A percentile compares a stretch with the other conserved stretches of the same genome.
Evolutionary conservation across 2,888 invertebrate species (phyloP).

Genomic region (Arctia plantaginis): DNA sequence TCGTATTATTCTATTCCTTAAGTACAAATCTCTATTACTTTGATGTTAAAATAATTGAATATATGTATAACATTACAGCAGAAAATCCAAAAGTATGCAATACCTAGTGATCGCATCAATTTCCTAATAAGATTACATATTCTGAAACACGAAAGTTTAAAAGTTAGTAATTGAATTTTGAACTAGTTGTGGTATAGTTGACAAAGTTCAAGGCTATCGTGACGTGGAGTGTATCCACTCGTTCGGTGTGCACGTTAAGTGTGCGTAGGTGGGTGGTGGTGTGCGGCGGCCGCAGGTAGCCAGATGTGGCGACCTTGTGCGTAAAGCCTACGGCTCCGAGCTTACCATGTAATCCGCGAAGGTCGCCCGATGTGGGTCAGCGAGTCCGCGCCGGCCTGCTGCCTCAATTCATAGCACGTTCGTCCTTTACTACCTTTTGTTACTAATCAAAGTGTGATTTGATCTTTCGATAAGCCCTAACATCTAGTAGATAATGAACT

Average conservation of each 20-base stretch:
- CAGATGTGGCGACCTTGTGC: conserved; percentile 10
- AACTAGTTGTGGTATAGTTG: neutral
- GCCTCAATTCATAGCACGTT: conserved; percentile 14
- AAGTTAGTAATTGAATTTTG: neutral
- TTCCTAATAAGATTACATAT: neutral
- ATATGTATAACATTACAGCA: neutral
- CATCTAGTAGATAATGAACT: neutral
- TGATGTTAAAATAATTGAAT: neutral
- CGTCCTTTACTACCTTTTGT: conserved; percentile 14
- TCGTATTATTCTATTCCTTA: neutral
- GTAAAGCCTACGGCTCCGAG: conserved; percentile 19
- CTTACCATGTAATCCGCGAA: conserved; percentile 19
- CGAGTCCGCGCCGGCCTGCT: neutral
- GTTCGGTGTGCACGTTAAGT: neutral
- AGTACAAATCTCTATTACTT: neutral
- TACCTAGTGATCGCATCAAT: neutral
- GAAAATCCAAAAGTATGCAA: neutral
- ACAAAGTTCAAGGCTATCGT: neutral
- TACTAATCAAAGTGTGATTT: conserved; percentile 11
- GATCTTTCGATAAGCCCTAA: conserved; percentile 12
- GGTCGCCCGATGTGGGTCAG: conserved; percentile 25
- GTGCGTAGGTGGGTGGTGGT: neutral
- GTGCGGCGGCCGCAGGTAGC: neutral
- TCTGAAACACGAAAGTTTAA: neutral
- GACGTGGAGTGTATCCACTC: neutral